Conservation (phyloP, 1,140 invertebrate species). For the Mycetomoellerius zeteki region DNA sequence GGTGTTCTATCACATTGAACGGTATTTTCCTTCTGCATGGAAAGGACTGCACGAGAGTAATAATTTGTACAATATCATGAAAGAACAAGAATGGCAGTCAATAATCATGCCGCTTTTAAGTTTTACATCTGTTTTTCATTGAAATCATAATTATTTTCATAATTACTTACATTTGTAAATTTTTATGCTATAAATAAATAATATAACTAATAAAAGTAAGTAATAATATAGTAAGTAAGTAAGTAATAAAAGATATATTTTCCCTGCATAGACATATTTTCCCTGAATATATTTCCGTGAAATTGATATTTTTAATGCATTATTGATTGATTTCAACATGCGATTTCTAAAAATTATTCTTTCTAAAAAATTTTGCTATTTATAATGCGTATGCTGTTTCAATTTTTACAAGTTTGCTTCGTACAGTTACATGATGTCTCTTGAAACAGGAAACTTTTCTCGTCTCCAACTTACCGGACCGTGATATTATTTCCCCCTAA, state of each 20-base stretch:
- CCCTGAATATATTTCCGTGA: neutral
- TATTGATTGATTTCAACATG: neutral
- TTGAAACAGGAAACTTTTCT: conserved; percentile 40
- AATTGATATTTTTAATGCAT: conserved; percentile 3
- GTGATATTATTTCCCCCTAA: conserved; percentile 60
- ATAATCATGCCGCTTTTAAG: neutral
- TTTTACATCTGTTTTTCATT: neutral
- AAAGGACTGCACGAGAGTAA: conserved; percentile 31
- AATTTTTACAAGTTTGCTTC: conserved; percentile 44
- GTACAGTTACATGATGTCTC: conserved; percentile 28
- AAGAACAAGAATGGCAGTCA: neutral
- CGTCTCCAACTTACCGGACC: conserved; percentile 43
- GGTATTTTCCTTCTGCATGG: conserved; percentile 40
- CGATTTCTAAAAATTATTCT: neutral
- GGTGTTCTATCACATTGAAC: conserved; percentile 59
- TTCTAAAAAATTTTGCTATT: neutral
- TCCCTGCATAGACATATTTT: neutral
- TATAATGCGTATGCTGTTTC: conserved; percentile 31
- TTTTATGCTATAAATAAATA: neutral
- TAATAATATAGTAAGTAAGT: neutral
- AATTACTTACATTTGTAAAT: neutral
- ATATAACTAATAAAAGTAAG: neutral
- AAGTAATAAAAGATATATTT: neutral
- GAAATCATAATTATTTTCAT: neutral
- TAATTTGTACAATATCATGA: conserved; percentile 57